These are phyloP conservation scores for Drosophila quadrilineata DNA, from an alignment of 1,140 invertebrate species.

Conservation along the genomic window DNA sequence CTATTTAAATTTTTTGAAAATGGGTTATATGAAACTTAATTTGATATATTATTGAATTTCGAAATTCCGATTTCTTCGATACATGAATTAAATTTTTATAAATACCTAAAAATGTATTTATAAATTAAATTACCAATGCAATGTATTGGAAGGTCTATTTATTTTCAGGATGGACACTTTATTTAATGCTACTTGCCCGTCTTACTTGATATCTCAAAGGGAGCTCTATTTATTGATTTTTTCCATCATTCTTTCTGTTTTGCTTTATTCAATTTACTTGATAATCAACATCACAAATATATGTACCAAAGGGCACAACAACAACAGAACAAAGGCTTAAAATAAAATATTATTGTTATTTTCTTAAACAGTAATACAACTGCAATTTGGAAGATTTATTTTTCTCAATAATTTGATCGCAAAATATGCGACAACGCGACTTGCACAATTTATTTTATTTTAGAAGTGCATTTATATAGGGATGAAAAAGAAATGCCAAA, in stretches of 20 bases:
- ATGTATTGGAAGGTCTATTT: slow-evolving; percentile 5
- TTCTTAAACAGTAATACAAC: not conserved
- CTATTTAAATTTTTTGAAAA: not conserved
- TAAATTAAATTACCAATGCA: not conserved
- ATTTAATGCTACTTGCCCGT: slow-evolving; percentile 39
- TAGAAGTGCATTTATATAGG: not conserved
- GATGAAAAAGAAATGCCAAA: too few relatives aligned
- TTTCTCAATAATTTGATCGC: too few relatives aligned
- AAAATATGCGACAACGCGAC: too few relatives aligned
- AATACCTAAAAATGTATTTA: not conserved
- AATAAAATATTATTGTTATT: not conserved
- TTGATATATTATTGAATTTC: too few relatives aligned
- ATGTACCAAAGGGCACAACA: slow-evolving; percentile 4
- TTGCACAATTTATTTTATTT: too few relatives aligned
- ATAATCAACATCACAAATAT: slow-evolving; percentile 14
- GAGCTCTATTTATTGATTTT: slow-evolving; percentile 63
- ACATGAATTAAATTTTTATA: not conserved
- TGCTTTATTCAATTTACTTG: slow-evolving; percentile 1
- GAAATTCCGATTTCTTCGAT: not conserved
- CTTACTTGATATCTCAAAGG: slow-evolving; percentile 38
- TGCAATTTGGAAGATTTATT: too few relatives aligned
- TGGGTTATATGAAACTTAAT: too few relatives aligned
- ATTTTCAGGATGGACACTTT: not conserved
- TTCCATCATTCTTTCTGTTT: slow-evolving; percentile 40
- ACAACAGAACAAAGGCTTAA: slow-evolving; percentile 10